Percentiles rank a stretch among this genome's conserved stretches.
Evolutionary conservation across 2,797 vertebrate genomes (phyloP).

Genomic region (Cyprinella venusta): DNA sequence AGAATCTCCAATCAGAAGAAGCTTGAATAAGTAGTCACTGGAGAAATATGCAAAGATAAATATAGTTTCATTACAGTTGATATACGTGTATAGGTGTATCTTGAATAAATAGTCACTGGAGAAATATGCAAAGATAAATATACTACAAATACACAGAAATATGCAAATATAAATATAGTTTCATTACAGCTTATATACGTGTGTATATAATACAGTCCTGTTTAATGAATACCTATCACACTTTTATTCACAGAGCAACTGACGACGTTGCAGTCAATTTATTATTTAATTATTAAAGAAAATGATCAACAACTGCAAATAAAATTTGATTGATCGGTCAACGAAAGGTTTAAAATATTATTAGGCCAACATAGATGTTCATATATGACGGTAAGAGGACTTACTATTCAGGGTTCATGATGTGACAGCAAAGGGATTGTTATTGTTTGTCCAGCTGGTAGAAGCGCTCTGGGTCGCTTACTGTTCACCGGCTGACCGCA

Average conservation of each 20-base stretch:
- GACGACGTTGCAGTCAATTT: background rate
- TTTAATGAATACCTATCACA: background rate
- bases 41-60: slow-evolving; percentile 66
- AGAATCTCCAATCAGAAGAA: slow-evolving; percentile 92
- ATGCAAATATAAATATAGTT: slow-evolving; percentile 60
- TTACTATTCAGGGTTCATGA: slow-evolving; percentile 67
- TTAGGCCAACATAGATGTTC: background rate
- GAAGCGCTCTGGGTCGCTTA: slow-evolving; percentile 33
- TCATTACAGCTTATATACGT: background rate
- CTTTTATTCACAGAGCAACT: background rate
- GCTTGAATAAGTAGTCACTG: slow-evolving; percentile 99
- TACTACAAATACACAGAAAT: slow-evolving; percentile 45
- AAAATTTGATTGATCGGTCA: background rate
- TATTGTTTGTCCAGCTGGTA: slow-evolving; percentile 47
- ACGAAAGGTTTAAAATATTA: background rate
- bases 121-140: too few species aligned
- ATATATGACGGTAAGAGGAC: slow-evolving; percentile 28
- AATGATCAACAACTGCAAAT: background rate
- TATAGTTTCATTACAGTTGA: too few species aligned
- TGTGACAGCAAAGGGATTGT: slow-evolving; percentile 47
- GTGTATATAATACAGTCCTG: background rate
- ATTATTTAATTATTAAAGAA: background rate
- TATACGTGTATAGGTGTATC: too few species aligned
- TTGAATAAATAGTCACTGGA: too few species aligned
- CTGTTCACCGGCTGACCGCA: slow-evolving; percentile 25